phyloP scores from a whole-genome alignment of 2,888 invertebrate species.

The Eupithecia abbreviata region DNA sequence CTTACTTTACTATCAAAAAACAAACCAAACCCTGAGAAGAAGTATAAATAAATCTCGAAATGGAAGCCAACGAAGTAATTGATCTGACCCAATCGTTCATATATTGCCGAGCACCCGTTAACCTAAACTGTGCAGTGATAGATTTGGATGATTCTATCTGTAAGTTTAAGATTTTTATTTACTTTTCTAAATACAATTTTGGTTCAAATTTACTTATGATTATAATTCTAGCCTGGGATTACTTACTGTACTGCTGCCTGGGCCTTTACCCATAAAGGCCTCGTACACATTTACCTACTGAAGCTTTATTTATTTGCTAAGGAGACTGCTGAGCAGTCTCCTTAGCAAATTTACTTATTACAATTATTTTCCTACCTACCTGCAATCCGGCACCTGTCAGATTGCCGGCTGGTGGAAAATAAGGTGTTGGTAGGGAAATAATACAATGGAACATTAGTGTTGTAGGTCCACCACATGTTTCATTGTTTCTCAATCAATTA shows the following conservation, averaged over 20 bases:
- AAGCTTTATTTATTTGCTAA: no score
- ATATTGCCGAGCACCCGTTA: slow-evolving; percentile 16
- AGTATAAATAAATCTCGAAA: not conserved
- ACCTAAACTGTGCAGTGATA: slow-evolving; percentile 16
- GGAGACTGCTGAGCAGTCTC: not conserved
- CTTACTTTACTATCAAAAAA: not conserved
- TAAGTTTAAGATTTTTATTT: slow-evolving; percentile 3
- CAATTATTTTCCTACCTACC: not conserved
- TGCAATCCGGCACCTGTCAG: not conserved
- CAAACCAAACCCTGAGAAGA: not conserved
- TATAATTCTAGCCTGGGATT: not conserved
- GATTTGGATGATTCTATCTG: slow-evolving; percentile 27
- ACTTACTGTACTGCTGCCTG: not conserved
- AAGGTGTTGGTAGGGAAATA: no score
- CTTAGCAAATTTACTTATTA: no score
- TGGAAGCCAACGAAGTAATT: slow-evolving; percentile 28
- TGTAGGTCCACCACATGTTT: no score
- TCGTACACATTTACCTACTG: not conserved
- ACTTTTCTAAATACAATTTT: not conserved
- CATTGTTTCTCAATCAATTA: no score
- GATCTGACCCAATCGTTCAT: slow-evolving; percentile 24
- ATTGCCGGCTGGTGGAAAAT: no score
- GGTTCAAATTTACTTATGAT: not conserved
- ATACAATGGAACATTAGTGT: no score
- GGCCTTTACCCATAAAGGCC: not conserved